Conservation (phyloP, 2,888 invertebrate genomes). For the Gari tellinella region DNA sequence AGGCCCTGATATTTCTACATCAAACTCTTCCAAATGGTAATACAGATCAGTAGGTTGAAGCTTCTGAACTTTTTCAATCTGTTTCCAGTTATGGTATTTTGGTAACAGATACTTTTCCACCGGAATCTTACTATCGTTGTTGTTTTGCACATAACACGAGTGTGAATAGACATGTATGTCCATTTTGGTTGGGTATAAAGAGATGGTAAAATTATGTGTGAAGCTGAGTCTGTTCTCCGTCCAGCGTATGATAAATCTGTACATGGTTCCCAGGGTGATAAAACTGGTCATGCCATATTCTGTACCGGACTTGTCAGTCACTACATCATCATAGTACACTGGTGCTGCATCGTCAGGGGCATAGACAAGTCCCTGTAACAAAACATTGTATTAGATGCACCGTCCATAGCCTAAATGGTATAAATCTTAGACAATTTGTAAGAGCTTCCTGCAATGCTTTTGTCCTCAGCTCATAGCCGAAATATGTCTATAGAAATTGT, state of each 20-base stretch:
- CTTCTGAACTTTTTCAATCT: not conserved
- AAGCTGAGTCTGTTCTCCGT: conserved; percentile 27
- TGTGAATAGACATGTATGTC: conserved; percentile 60
- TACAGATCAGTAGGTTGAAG: not conserved
- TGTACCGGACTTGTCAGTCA: conserved; percentile 27
- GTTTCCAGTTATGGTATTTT: not conserved
- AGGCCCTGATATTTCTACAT: not conserved
- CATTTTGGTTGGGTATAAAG: conserved; percentile 46
- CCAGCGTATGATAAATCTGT: conserved; percentile 51
- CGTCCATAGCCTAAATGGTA: not conserved
- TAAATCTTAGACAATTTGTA: not conserved
- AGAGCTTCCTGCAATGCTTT: too few relatives aligned
- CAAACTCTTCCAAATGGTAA: not conserved
- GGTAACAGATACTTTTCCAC: conserved; percentile 16
- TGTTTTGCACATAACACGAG: conserved; percentile 39
- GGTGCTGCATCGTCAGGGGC: conserved; percentile 48
- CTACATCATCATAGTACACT: conserved; percentile 30
- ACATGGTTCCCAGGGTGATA: conserved; percentile 59
- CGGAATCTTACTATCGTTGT: conserved; percentile 15
- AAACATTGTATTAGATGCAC: too few relatives aligned
- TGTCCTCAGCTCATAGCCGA: too few relatives aligned
- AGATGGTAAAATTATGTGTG: conserved; percentile 61
- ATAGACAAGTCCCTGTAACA: conserved; percentile 61
- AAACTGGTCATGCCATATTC: conserved; percentile 54
- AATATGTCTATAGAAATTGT: too few relatives aligned